A percentile compares a stretch with the other conserved stretches of the same genome.
Conservation (phyloP, 2,113 vertebrate species). For the Thermophis baileyi region DNA sequence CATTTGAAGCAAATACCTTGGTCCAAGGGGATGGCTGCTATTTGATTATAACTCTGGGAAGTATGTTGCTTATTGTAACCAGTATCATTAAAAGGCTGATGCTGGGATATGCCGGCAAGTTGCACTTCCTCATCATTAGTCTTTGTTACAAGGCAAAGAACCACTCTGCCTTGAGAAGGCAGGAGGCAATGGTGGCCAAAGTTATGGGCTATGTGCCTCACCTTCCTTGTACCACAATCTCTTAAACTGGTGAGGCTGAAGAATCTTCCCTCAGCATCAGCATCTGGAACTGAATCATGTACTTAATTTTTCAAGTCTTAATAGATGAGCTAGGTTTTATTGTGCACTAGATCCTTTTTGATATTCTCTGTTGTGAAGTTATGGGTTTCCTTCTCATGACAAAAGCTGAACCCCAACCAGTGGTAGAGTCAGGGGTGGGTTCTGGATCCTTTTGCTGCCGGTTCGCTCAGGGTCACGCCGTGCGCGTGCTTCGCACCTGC, state of each 20-base stretch:
- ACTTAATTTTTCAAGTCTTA: neutral
- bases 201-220: neutral
- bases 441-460: no score
- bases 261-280: neutral
- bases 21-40: neutral
- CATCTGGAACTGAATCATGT: neutral
- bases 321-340: neutral
- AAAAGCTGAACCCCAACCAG: neutral
- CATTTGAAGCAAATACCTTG: neutral
- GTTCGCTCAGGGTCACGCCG: no score
- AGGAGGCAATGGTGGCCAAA: neutral
- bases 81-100: neutral
- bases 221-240: neutral
- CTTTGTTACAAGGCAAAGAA: neutral
- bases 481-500: no score
- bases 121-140: neutral
- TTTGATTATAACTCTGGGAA: neutral
- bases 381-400: neutral
- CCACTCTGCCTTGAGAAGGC: neutral
- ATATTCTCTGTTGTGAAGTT: neutral
- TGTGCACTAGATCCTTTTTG: neutral
- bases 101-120: neutral
- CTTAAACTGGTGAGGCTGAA: neutral
- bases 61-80: neutral
- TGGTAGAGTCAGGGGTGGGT: no score